These are phyloP conservation scores for Phalacrocorax aristotelis DNA, from an alignment of 2,113 vertebrate genomes.

Conservation along the genomic window DNA sequence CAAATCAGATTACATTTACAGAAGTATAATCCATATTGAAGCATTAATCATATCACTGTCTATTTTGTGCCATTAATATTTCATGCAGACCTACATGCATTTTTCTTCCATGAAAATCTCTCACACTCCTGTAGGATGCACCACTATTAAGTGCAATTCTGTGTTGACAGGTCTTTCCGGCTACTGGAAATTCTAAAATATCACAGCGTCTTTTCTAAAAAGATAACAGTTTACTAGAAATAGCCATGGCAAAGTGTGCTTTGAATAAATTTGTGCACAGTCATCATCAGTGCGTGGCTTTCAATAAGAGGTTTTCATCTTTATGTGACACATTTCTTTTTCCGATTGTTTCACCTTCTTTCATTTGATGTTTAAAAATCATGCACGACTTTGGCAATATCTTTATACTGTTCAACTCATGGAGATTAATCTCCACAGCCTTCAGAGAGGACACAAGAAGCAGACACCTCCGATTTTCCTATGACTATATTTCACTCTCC, in stretches of 20 bases:
- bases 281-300: background rate
- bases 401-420: background rate
- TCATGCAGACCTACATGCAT: background rate
- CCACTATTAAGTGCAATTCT: background rate
- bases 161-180: background rate
- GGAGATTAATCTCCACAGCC: background rate
- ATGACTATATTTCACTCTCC: background rate
- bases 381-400: background rate
- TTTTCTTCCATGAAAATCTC: background rate
- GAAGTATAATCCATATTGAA: background rate
- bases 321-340: background rate
- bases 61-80: background rate
- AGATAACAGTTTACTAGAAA: background rate
- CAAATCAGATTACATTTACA: background rate
- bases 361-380: conserved; percentile 7
- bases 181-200: background rate
- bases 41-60: background rate
- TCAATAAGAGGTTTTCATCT: background rate
- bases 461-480: background rate
- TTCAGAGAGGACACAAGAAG: background rate
- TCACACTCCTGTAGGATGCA: background rate
- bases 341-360: background rate
- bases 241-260: background rate
- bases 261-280: background rate
- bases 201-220: background rate